Percentiles rank a stretch among this genome's conserved stretches.
Evolutionary conservation across 2,888 invertebrate genomes (phyloP).

Genomic region (Drosophila parthenogenetica): DNA sequence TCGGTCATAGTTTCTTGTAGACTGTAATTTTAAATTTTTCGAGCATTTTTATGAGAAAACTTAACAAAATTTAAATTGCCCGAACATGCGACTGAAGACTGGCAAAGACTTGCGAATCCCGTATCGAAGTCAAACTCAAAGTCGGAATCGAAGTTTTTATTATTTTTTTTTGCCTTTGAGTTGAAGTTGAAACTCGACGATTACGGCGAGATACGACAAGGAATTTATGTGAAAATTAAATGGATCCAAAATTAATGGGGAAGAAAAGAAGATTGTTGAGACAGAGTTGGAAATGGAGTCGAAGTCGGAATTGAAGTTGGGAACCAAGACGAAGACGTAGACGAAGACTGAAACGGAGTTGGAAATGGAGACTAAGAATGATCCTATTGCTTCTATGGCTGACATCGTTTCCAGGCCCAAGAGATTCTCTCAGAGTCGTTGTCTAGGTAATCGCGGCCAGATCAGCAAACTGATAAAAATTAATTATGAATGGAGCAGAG

Average conservation of each 20-base stretch:
- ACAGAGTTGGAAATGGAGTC: not conserved
- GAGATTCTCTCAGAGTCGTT: constrained; percentile 31
- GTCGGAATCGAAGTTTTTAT: constrained; percentile 7
- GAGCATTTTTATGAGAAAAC: constrained; percentile 81
- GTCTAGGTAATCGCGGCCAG: constrained; percentile 67
- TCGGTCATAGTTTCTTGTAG: constrained; percentile 51
- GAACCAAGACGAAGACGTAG: not conserved
- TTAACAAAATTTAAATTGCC: constrained; percentile 80
- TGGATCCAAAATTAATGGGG: constrained; percentile 62
- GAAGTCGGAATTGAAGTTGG: not conserved
- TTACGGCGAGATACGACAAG: constrained; percentile 68
- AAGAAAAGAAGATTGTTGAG: constrained; percentile 5
- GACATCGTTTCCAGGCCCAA: constrained; percentile 67
- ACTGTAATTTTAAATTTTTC: constrained; percentile 75
- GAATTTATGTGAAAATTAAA: constrained; percentile 77
- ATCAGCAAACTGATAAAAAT: constrained; percentile 66
- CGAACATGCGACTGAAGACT: constrained; percentile 58
- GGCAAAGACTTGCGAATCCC: not conserved
- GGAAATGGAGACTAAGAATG: not conserved
- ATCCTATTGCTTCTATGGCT: constrained; percentile 31
- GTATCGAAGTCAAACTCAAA: constrained; percentile 5
- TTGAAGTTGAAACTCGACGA: constrained; percentile 41
- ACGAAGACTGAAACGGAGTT: not conserved
- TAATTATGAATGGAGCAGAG: constrained; percentile 70
- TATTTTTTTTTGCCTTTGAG: not conserved